Evolutionary conservation across 2,888 invertebrate genomes (phyloP).

Genomic region (Papilio demoleus): DNA sequence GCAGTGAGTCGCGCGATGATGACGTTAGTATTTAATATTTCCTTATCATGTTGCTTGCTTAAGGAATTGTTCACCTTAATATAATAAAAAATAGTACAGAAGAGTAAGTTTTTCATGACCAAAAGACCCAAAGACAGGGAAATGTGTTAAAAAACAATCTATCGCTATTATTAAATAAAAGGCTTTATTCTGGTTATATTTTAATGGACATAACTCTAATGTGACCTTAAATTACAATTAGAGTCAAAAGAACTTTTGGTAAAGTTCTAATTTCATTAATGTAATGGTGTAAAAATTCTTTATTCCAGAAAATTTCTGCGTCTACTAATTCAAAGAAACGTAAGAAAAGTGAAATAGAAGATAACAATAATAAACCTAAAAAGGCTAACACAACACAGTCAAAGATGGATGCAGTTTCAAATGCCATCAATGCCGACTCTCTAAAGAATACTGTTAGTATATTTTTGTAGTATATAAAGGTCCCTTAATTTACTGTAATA

Average conservation of each 20-base stretch:
- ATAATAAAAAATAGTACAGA: too few species aligned
- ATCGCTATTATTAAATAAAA: too few species aligned
- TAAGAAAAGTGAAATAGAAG: slow-evolving; percentile 74
- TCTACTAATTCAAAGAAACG: slow-evolving; percentile 67
- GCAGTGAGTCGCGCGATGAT: slow-evolving; percentile 74
- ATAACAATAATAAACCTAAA: slow-evolving; percentile 63
- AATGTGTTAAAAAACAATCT: too few species aligned
- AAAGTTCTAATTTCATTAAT: neutral
- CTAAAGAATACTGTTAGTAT: slow-evolving; percentile 62
- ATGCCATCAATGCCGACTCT: slow-evolving; percentile 49
- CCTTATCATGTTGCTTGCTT: too few species aligned
- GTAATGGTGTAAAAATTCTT: neutral
- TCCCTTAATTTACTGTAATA: too few species aligned
- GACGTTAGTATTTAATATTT: slow-evolving; percentile 56
- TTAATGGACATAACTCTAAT: too few species aligned
- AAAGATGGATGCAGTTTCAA: slow-evolving; percentile 56
- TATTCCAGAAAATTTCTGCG: slow-evolving; percentile 62
- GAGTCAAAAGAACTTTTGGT: neutral
- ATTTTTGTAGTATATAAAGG: neutral
- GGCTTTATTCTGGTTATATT: too few species aligned
- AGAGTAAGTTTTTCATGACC: too few species aligned
- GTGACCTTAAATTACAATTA: too few species aligned
- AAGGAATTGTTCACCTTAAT: too few species aligned
- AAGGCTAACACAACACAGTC: slow-evolving; percentile 52
- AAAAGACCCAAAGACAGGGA: too few species aligned